These are phyloP conservation scores for Drosophila watanabei DNA, from an alignment of 1,140 invertebrate species.

Conservation along the genomic window DNA sequence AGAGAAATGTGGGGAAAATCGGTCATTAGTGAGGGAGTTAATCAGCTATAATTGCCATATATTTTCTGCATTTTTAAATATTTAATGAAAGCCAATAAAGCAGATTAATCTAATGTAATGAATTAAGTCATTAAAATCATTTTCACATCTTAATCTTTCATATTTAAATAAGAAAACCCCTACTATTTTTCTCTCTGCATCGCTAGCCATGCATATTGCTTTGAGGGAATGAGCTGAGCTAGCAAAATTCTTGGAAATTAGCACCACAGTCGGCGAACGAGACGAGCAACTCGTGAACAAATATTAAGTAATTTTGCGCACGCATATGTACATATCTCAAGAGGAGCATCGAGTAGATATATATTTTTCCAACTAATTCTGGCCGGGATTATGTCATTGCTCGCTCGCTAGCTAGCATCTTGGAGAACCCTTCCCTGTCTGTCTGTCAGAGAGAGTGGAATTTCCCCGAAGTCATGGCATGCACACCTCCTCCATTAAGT, in stretches of 20 bases:
- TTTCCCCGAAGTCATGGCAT: conserved; percentile 36
- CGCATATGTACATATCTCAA: conserved; percentile 31
- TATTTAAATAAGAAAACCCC: not conserved
- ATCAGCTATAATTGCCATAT: not conserved
- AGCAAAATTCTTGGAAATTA: conserved; percentile 48
- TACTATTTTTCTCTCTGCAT: conserved; percentile 4
- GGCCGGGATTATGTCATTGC: conserved; percentile 48
- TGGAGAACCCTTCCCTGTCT: conserved; percentile 20
- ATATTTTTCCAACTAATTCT: conserved; percentile 45
- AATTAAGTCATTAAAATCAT: not conserved
- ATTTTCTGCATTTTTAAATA: not conserved
- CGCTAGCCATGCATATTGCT: conserved; percentile 33
- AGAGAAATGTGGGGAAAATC: not conserved
- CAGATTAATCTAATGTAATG: not conserved
- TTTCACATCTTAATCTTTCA: not conserved
- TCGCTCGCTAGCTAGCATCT: conserved; percentile 1
- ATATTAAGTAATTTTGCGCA: conserved; percentile 57
- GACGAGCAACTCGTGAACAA: conserved; percentile 45
- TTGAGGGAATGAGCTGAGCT: conserved; percentile 30
- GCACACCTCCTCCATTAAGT: conserved; percentile 52
- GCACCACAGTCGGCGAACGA: conserved; percentile 28
- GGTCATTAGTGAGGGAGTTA: not conserved
- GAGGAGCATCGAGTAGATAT: conserved; percentile 30
- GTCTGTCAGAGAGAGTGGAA: conserved; percentile 13
- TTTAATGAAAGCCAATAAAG: not conserved